These are phyloP conservation scores for Chironomus tepperi DNA, from an alignment of 1,140 invertebrate species.

Conservation along the genomic window DNA sequence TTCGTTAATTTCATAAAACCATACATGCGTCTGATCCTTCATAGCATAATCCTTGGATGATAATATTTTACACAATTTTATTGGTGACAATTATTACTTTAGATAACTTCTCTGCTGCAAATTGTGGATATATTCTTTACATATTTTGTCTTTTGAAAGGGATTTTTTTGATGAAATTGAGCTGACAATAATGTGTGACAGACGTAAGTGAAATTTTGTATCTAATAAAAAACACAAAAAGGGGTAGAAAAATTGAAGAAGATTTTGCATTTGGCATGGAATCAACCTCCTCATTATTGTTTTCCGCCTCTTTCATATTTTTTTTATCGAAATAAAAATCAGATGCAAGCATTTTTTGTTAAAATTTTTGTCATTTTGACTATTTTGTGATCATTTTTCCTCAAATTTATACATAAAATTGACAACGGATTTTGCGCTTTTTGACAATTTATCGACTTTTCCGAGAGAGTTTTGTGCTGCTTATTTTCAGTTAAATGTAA, in stretches of 20 bases:
- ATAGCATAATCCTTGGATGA: background rate
- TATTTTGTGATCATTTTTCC: too few species aligned
- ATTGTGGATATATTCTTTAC: background rate
- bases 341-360: background rate
- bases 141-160: background rate
- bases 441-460: too few species aligned
- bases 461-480: too few species aligned
- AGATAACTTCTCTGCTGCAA: background rate
- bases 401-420: too few species aligned
- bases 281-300: background rate
- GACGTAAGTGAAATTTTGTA: background rate
- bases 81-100: conserved; percentile 21
- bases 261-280: background rate
- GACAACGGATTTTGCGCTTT: too few species aligned
- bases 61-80: conserved; percentile 21
- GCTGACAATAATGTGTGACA: too few species aligned
- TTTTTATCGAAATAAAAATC: conserved; percentile 1
- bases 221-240: background rate
- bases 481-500: too few species aligned
- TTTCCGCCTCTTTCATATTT: conserved; percentile 9
- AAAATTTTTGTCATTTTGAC: background rate
- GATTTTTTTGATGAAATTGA: background rate
- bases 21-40: background rate
- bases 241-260: background rate
- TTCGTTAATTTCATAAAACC: background rate